phyloP scores from a whole-genome alignment of 2,888 invertebrate genomes.

The Mongoloraphidia duomilia region DNA sequence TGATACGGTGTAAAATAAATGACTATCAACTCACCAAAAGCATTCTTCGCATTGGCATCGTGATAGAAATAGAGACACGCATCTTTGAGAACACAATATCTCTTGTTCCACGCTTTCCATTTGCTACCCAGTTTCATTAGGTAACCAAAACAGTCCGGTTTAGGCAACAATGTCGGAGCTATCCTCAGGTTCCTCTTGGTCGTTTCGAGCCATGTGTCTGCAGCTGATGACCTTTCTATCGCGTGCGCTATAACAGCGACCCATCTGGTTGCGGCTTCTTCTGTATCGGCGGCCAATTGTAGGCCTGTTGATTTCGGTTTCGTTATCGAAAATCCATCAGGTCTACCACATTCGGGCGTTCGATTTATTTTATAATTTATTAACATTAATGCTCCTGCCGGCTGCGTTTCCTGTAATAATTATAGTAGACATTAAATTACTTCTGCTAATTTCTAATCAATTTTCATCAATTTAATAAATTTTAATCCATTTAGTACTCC shows the following conservation, averaged over 20 bases:
- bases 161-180: conserved; percentile 61
- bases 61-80: conserved; percentile 90
- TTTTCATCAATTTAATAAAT: too few species aligned
- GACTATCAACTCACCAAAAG: conserved; percentile 58
- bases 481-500: too few species aligned
- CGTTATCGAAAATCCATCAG: conserved; percentile 45
- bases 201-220: conserved; percentile 55
- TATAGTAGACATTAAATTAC: too few species aligned
- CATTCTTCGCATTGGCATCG: conserved; percentile 72
- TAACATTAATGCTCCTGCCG: conserved; percentile 78
- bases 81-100: conserved; percentile 89
- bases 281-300: conserved; percentile 67
- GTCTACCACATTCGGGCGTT: conserved; percentile 47
- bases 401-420: conserved; percentile 59
- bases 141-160: conserved; percentile 89
- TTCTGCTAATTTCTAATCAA: too few species aligned
- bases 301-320: conserved; percentile 56
- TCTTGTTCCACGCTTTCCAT: conserved; percentile 79
- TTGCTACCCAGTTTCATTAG: conserved; percentile 74
- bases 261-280: conserved; percentile 62
- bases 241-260: conserved; percentile 62
- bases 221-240: conserved; percentile 38
- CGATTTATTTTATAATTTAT: conserved; percentile 61
- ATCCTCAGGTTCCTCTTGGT: conserved; percentile 68
- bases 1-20: background rate